Conservation (phyloP, 2,888 invertebrate species). For the Hirtodrosophila duncani region DNA sequence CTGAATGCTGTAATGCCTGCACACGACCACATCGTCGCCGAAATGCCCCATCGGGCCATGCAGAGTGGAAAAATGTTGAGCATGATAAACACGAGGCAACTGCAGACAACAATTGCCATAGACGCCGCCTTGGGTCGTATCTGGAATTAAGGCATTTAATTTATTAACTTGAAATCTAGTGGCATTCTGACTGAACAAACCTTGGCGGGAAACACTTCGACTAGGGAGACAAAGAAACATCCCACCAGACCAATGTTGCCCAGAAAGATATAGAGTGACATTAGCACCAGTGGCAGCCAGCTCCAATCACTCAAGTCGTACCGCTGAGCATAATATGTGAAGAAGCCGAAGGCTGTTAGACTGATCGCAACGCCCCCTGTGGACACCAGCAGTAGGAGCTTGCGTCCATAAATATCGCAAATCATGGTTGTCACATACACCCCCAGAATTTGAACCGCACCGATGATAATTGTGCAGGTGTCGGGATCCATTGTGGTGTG, state of each 20-base stretch:
- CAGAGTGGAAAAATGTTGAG: conserved; percentile 72
- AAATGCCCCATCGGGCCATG: conserved; percentile 47
- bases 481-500: conserved; percentile 70
- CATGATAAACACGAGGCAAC: conserved; percentile 58
- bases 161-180: not conserved
- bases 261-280: conserved; percentile 72
- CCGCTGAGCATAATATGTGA: conserved; percentile 46
- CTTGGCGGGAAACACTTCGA: conserved; percentile 76
- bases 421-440: conserved; percentile 63
- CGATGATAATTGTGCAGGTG: conserved; percentile 71
- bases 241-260: conserved; percentile 73
- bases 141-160: conserved; percentile 34
- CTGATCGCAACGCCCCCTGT: conserved; percentile 63
- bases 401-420: conserved; percentile 73
- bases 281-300: conserved; percentile 71
- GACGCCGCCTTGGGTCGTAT: conserved; percentile 68
- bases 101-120: conserved; percentile 54
- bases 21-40: conserved; percentile 65
- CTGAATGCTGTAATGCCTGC: conserved; percentile 43
- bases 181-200: conserved; percentile 32
- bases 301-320: conserved; percentile 49
- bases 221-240: conserved; percentile 70
- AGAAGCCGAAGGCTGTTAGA: conserved; percentile 60
- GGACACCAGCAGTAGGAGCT: conserved; percentile 68
- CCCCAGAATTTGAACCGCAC: conserved; percentile 72